Conservation (phyloP, 92 coral and sea anemone species). For the Phenganax marumi region DNA sequence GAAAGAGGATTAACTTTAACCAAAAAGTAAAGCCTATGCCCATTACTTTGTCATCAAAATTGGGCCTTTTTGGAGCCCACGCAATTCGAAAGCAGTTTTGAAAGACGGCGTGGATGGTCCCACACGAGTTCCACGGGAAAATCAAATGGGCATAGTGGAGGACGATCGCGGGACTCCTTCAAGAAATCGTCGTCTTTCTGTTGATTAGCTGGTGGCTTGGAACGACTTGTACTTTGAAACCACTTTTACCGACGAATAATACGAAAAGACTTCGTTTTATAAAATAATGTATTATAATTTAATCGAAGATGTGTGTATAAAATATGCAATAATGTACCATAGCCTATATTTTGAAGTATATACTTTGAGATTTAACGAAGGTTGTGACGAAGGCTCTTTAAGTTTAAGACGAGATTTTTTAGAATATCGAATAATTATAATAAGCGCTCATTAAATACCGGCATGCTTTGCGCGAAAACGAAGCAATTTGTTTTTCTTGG, state of each 20-base stretch:
- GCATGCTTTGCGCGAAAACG: no score
- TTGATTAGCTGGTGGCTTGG: neutral
- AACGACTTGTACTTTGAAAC: neutral
- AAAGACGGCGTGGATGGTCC: constrained; percentile 13
- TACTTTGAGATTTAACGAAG: no score
- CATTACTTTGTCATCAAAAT: no score
- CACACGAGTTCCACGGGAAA: neutral
- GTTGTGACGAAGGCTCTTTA: no score
- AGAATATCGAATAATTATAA: no score
- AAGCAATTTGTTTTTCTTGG: no score
- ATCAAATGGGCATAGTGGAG: neutral
- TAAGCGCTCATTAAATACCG: no score
- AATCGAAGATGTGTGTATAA: constrained; percentile 1
- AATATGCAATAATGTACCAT: constrained; percentile 11
- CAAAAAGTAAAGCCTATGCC: no score
- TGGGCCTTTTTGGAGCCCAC: constrained; percentile 31
- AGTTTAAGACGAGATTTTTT: no score
- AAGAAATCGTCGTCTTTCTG: constrained; percentile 15
- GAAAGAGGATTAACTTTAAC: no score
- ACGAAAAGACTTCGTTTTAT: neutral
- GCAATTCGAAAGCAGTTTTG: constrained; percentile 11
- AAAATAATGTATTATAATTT: constrained; percentile 17
- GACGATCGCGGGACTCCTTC: neutral
- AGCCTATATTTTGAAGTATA: constrained; percentile 10
- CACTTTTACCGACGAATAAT: neutral